Evolutionary conservation across 2,113 vertebrate genomes (phyloP).

Genomic region (Gallinago jamesoni): DNA sequence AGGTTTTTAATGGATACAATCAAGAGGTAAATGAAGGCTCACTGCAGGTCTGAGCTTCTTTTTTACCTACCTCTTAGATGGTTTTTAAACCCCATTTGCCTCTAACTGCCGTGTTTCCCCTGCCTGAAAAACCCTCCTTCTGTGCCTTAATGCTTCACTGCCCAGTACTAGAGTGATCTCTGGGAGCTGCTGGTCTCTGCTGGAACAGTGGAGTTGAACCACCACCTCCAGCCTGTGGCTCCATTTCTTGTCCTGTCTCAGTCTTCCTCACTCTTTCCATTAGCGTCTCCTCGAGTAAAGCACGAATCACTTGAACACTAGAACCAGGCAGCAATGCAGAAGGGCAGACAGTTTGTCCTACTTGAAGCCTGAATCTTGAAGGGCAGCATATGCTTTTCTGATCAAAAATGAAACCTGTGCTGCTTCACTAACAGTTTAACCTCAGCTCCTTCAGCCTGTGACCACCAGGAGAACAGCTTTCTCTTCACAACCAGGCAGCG

Average conservation of each 20-base stretch:
- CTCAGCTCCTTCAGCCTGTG: neutral
- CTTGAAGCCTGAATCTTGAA: neutral
- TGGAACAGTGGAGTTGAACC: neutral
- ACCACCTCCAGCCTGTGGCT: neutral
- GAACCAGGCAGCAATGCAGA: neutral
- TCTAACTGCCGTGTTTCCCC: neutral
- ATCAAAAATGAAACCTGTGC: neutral
- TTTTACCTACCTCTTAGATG: slow-evolving; percentile 45
- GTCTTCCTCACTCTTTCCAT: neutral
- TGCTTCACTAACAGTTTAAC: neutral
- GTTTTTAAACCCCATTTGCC: neutral
- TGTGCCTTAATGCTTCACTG: slow-evolving; percentile 43
- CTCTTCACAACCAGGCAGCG: neutral
- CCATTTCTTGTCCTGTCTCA: neutral
- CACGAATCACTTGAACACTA: slow-evolving; percentile 11
- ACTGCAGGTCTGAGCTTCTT: slow-evolving; percentile 24
- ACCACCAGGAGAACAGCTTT: neutral
- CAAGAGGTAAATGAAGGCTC: slow-evolving; percentile 52
- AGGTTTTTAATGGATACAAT: neutral
- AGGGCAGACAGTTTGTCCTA: neutral
- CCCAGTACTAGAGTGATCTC: neutral
- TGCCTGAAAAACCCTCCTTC: neutral
- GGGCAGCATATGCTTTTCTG: neutral
- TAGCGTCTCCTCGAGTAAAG: neutral
- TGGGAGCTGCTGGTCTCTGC: neutral